Evolutionary conservation across 2,888 invertebrate genomes (phyloP), one percentile per base, ranked within the genome.

Genomic region (Anagyrus pseudococci): DNA sequence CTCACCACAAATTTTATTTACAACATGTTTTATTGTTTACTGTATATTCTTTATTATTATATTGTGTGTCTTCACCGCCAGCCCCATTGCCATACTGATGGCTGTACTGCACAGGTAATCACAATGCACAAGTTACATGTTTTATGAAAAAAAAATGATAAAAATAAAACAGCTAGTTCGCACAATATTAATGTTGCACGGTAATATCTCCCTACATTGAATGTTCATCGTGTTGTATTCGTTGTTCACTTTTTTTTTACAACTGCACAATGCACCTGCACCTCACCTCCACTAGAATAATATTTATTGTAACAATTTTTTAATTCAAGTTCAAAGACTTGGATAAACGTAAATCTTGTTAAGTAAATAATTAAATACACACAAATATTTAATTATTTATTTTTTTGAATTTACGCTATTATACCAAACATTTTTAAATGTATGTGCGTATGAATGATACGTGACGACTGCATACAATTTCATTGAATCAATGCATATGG

Each of bases 11-110:
- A 71, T 75, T 76, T 76, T 67, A 75, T 77, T 79, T 75, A 73
- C 73, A 76, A 78, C 77, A 71, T 77, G 71, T 75, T n/a, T 75
- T 74, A 73, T 77, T 75, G 71, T 77, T 79, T 77, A 72, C 76
- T 75, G 75, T 76, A 76, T 77, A 79, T 78, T 80, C 79, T 78
- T 10, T 80, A 81, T 80, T 79, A 80, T 79, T 80, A 80, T 79
- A 86, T 83, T 87, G 84, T 89, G 86, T 88, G 85, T 88, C 86
- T 88, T 87, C 87, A 84, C 83, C 81, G 87, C 86, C 91, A 93
- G 94, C 92, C 93, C 94, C 85, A 91, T 94, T 89, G 94, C 93
- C 89, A 93, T 91, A 85, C 92, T 94, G 88, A 93, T 94, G 93
- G 93, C 92, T 86, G 89, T 94, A 82, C 88, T 94, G 82, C 90